Conservation (phyloP, 2,797 vertebrate species). For the Ctenopoma kingsleyae region DNA sequence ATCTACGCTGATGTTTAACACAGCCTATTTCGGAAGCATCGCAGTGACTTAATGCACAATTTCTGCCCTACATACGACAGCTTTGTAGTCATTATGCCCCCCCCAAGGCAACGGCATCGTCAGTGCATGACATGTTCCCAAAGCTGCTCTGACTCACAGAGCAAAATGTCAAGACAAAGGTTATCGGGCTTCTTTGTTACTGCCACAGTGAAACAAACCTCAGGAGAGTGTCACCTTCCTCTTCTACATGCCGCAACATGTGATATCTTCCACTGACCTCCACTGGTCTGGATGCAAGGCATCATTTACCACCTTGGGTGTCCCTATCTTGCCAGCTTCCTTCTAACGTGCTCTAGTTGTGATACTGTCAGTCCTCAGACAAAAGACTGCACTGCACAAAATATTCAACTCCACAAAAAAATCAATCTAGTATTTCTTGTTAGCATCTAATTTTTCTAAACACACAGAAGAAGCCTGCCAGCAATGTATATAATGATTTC, state of each 20-base stretch:
- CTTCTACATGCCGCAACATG: conserved; percentile 23
- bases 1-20: conserved; percentile 22
- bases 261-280: conserved; percentile 62
- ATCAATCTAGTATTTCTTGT: conserved; percentile 37
- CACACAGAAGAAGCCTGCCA: conserved; percentile 4
- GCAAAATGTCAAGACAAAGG: conserved; percentile 75
- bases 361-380: conserved; percentile 42
- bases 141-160: conserved; percentile 71
- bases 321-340: conserved; percentile 54
- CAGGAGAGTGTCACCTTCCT: conserved; percentile 34
- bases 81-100: conserved; percentile 45
- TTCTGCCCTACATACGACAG: conserved; percentile 56
- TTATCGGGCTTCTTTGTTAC: conserved; percentile 61
- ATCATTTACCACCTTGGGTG: conserved; percentile 52
- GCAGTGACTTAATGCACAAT: conserved; percentile 41
- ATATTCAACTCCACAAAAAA: conserved; percentile 29
- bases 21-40: conserved; percentile 39
- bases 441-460: conserved; percentile 21
- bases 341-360: conserved; percentile 52
- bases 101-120: conserved; percentile 43
- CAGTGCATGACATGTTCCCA: conserved; percentile 59
- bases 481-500: conserved; percentile 4
- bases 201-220: conserved; percentile 50
- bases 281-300: conserved; percentile 37
- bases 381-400: conserved; percentile 35